phyloP scores from a whole-genome alignment of 2,113 vertebrate species.

The Carettochelys insculpta region DNA sequence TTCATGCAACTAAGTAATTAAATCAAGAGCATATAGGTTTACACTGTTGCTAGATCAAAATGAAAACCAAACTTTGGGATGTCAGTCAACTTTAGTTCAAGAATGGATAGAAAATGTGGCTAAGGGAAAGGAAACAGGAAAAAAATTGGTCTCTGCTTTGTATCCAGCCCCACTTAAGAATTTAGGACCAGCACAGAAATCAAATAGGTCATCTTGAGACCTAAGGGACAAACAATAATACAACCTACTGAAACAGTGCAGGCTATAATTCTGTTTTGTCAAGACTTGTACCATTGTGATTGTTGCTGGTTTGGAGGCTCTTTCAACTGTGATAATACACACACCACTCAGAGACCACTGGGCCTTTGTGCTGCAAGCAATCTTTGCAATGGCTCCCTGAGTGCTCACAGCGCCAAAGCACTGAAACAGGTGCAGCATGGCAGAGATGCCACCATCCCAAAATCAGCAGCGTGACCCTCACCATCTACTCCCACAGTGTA shows the following conservation, averaged over 20 bases:
- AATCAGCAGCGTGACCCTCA: neutral
- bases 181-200: neutral
- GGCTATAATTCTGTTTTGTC: neutral
- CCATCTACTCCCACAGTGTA: neutral
- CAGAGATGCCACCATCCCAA: neutral
- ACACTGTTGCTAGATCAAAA: neutral
- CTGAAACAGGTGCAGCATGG: neutral
- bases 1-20: neutral
- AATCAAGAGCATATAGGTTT: neutral
- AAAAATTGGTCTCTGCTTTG: neutral
- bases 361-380: neutral
- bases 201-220: neutral
- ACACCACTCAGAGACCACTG: neutral
- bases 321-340: neutral
- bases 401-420: neutral
- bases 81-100: neutral
- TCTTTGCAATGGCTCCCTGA: fast-evolving
- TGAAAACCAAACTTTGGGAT: neutral
- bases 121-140: neutral
- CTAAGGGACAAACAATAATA: neutral
- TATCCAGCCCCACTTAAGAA: neutral
- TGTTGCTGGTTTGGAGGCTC: neutral
- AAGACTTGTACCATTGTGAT: neutral
- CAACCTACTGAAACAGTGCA: neutral
- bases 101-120: neutral